Base-by-base conservation (phyloP, 2,113 vertebrate species). In the Scophthalmus maximus region DNA sequence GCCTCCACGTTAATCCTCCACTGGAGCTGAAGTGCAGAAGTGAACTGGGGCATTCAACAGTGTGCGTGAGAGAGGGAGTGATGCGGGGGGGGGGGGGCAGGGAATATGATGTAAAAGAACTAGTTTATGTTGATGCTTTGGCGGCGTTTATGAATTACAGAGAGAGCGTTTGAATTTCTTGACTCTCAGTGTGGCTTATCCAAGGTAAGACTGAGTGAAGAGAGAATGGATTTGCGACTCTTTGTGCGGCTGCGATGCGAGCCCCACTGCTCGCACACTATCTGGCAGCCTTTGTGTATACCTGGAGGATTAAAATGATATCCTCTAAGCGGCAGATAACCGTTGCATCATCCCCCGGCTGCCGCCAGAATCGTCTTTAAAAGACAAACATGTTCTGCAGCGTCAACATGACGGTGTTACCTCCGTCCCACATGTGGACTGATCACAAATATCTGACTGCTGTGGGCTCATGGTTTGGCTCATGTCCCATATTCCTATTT, bases 1-100 rank as follows among this genome's bases (percentile, higher is more conserved):
- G 83, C 44, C 72, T 77, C 68, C 66, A 74, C 76, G 77, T 81
- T 83, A 81, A 85, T 72, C 74, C 81, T 68, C 56, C 32, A 42
- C 76, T 49, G 50, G 38, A 52, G 59, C 78, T 53, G 51, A 62
- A 71, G 61, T 40, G 36, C 34, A 57, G 64, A 84, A 51, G 72
- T 58, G 44, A 79, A 74, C 56, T 76, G 64, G 55, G 22, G 6
- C 63, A 50, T 52, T 62, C 51, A 6, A 51, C 68, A 25, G n/a
- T 62, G 61, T 34, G 63, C 15, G 18, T 20, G 34, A 23, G 60
- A 9, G 23, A 22, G 36, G 29, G 49, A 18, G 34, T n/a, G n/a
- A 62, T 8, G 1, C 23, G 51, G 70, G 23, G 7, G 59, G 68
- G 59, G 68, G 55, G 20, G 29, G 58, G 30, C 20, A 18, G 17